Conservation (phyloP, 2,797 vertebrate species). For the Sebastes diaconus region DNA sequence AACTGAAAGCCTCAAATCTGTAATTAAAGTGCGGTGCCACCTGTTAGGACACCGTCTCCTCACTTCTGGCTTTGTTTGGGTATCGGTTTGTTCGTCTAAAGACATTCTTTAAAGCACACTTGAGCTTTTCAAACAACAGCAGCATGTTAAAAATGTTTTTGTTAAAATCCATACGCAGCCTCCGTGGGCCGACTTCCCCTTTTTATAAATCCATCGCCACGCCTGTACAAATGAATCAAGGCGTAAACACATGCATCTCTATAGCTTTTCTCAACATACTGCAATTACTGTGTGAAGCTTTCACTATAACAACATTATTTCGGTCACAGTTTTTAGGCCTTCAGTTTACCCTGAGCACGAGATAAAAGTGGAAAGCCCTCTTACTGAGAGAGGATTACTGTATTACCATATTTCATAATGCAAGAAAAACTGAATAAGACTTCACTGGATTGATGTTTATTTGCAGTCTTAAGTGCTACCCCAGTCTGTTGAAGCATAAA, state of each 20-base stretch:
- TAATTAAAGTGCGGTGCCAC: conserved; percentile 9
- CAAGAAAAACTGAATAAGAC: neutral
- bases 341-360: neutral
- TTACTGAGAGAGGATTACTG: neutral
- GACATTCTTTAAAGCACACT: neutral
- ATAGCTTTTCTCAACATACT: neutral
- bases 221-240: neutral
- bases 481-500: neutral
- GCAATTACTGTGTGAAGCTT: neutral
- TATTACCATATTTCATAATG: neutral
- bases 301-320: neutral
- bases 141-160: neutral
- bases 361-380: neutral
- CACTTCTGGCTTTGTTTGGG: conserved; percentile 7
- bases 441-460: neutral
- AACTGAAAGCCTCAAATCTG: conserved; percentile 25
- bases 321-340: neutral
- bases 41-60: conserved; percentile 11
- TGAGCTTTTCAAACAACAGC: neutral
- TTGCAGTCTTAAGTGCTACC: neutral
- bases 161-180: neutral
- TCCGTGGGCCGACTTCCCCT: neutral
- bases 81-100: neutral
- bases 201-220: neutral
- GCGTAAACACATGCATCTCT: neutral